These are phyloP conservation scores for Anolis sagrei DNA, from an alignment of 2,113 vertebrate genomes.

Conservation along the genomic window DNA sequence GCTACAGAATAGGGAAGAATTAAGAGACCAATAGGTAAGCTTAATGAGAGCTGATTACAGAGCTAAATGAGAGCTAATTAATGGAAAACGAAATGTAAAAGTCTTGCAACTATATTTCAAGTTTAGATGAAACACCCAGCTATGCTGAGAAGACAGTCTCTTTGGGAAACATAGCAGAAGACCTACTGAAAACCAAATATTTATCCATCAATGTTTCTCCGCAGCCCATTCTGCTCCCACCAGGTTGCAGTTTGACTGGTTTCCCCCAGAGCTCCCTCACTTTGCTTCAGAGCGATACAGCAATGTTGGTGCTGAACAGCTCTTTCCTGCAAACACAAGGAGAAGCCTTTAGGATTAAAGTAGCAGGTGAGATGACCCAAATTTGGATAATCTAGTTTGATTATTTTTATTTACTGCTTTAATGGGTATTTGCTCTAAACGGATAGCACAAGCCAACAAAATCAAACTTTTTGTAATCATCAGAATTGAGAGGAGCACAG, in stretches of 20 bases:
- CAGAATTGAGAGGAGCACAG: too few species aligned
- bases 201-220: constrained; percentile 32
- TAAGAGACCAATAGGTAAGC: too few species aligned
- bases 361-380: constrained; percentile 67
- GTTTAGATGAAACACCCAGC: background rate
- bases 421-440: background rate
- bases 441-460: too few species aligned
- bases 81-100: too few species aligned
- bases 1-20: too few species aligned
- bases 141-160: background rate
- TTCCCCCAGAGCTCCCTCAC: constrained; percentile 62
- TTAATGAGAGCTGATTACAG: too few species aligned
- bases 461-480: too few species aligned
- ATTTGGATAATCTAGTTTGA: background rate
- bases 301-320: constrained; percentile 58
- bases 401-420: background rate
- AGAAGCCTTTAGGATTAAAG: constrained; percentile 67
- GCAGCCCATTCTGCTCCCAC: constrained; percentile 63
- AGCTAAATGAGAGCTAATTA: too few species aligned
- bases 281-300: constrained; percentile 68
- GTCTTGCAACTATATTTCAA: background rate
- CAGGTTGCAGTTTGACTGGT: constrained; percentile 66
- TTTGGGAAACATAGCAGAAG: background rate
- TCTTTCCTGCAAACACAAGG: constrained; percentile 65
- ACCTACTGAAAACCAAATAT: background rate